These are phyloP conservation scores for Lasioglossum marginatum DNA, from an alignment of 2,888 invertebrate species.

Conservation along the genomic window DNA sequence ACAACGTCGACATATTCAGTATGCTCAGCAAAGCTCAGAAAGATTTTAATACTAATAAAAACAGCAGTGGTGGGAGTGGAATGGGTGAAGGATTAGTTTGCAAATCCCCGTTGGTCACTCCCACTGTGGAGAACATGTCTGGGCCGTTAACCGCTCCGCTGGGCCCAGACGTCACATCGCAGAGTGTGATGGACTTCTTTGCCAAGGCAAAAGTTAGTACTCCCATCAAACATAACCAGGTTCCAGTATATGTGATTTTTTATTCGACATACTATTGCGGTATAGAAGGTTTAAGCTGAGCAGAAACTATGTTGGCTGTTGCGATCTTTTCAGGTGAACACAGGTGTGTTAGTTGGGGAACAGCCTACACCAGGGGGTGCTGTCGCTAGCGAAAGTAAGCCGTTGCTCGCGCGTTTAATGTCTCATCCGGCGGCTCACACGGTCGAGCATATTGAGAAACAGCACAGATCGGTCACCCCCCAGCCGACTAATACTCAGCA, in stretches of 20 bases:
- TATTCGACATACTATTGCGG: background rate
- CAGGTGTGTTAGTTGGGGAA: constrained; percentile 80
- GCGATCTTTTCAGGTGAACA: constrained; percentile 76
- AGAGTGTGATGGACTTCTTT: constrained; percentile 95
- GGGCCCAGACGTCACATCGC: constrained; percentile 90
- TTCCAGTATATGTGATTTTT: background rate
- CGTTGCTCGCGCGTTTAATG: constrained; percentile 91
- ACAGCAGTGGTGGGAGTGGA: constrained; percentile 78
- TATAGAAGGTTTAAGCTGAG: background rate
- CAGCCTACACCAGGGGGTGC: constrained; percentile 79
- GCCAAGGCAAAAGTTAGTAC: constrained; percentile 87
- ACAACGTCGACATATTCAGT: constrained; percentile 90
- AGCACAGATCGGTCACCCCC: constrained; percentile 91
- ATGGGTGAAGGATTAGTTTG: constrained; percentile 61
- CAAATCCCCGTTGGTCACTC: constrained; percentile 76
- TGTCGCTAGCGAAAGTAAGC: constrained; percentile 86
- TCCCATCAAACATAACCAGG: background rate
- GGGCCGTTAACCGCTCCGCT: constrained; percentile 85
- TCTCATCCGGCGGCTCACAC: constrained; percentile 92
- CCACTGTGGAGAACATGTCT: constrained; percentile 70
- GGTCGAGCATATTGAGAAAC: constrained; percentile 95
- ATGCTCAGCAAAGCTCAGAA: constrained; percentile 96
- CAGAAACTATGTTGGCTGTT: constrained; percentile 20
- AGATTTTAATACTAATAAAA: constrained; percentile 90
- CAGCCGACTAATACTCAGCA: constrained; percentile 81